Evolutionary conservation across 2,888 invertebrate genomes (phyloP).

Genomic region (Chymomyza caudatula): DNA sequence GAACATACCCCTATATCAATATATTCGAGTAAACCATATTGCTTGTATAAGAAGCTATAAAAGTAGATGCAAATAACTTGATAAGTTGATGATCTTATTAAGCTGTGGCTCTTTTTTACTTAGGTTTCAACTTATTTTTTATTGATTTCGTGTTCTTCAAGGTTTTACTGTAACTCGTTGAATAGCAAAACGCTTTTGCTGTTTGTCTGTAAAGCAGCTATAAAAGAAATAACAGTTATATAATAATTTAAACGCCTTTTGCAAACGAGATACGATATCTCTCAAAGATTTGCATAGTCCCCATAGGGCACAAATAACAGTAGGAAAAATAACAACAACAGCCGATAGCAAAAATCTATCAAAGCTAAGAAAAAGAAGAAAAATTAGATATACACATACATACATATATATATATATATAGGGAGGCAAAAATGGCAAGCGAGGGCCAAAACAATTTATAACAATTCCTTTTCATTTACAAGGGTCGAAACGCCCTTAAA

Average conservation of each 20-base stretch:
- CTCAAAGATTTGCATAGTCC: constrained; percentile 32
- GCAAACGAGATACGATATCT: background rate
- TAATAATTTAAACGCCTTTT: constrained; percentile 36
- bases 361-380: constrained; percentile 2
- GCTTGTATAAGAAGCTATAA: too few species aligned
- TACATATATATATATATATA: background rate
- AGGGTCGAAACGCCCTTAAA: constrained; percentile 6
- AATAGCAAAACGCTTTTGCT: background rate
- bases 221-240: constrained; percentile 32
- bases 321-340: constrained; percentile 9
- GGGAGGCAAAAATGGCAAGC: constrained; percentile 1
- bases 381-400: background rate
- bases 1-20: too few species aligned
- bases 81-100: too few species aligned
- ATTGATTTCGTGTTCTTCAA: too few species aligned
- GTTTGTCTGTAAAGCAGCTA: background rate
- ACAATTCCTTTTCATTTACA: constrained; percentile 62
- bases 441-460: constrained; percentile 60
- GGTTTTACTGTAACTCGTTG: too few species aligned
- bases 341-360: constrained; percentile 42
- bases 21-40: too few species aligned
- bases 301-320: background rate
- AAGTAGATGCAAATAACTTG: too few species aligned
- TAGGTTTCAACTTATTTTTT: too few species aligned
- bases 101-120: too few species aligned